Base-by-base conservation (phyloP, 2,888 invertebrate species). In the Laothoe populi region DNA sequence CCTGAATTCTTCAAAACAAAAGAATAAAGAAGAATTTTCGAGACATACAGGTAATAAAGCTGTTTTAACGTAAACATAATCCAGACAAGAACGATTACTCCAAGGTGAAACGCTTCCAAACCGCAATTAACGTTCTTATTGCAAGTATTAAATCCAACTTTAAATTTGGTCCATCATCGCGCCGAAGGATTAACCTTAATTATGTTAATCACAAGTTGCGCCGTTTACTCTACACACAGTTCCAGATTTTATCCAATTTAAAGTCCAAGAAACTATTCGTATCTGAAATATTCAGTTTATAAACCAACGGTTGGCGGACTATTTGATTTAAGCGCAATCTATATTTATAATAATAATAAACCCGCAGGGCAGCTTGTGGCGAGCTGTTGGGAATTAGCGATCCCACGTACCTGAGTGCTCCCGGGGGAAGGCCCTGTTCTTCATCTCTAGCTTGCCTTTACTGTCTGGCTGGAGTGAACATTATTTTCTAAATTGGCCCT, bases 81-180 rank as follows among this genome's bases (percentile, higher is more conserved):
- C 53, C 53, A 35, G 19, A 53, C 35, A 4, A 19, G 44, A 44
- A n/a, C 46, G 35, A 65, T 53, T 53, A 53, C 1, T 5, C 19
- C 19, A 35, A 53, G 53, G 53, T 53, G 53, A 53, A 35, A 16
- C 31, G 46, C 13, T 46, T 68, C 46, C 42, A 48, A 63, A 59
- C 61, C 61, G 49, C 63, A 66, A 69, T 76, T 69, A 65, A 53
- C 62, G 65, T 53, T 68, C 65, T 66, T 66, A 74, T 70, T 69
- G 63, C 70, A 62, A 49, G 46, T 65, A 67, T 72, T 73, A 73
- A 35, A 53, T 53, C 35, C 66, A 77, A 75, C 68, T 77, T 70
- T 57, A 64, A 61, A 63, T 63, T 66, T 62, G 63, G 61, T 45
- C 66, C 61, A 62, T 63, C 63, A 63, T 70, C 46, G 53, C 53